phyloP scores from a whole-genome alignment of 2,888 invertebrate genomes.

The Xestoiulus laeticollis region DNA sequence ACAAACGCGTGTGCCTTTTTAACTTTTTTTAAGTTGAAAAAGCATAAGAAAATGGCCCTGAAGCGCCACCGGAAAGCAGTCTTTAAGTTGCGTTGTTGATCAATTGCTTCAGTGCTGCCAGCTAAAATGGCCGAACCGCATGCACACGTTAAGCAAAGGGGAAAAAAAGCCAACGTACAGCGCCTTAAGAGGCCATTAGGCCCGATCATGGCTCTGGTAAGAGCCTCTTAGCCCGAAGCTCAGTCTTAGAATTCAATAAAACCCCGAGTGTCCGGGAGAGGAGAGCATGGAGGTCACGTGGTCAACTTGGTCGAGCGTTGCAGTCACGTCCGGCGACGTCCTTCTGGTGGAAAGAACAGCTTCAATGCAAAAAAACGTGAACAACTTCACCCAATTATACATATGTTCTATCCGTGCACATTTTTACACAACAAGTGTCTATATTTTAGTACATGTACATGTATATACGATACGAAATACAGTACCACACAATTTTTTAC shows the following conservation, averaged over 20 bases:
- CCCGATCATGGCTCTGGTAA: slow-evolving; percentile 26
- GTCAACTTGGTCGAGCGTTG: too few relatives aligned
- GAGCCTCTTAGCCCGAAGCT: background rate
- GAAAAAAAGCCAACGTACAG: background rate
- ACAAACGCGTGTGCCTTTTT: slow-evolving; percentile 26
- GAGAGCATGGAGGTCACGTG: too few relatives aligned
- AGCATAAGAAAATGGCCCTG: slow-evolving; percentile 12
- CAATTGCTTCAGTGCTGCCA: slow-evolving; percentile 26
- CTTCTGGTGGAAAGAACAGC: too few relatives aligned
- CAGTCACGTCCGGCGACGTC: too few relatives aligned
- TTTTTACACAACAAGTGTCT: too few relatives aligned
- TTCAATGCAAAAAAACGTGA: too few relatives aligned
- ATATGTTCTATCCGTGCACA: too few relatives aligned
- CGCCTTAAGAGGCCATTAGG: slow-evolving; percentile 17
- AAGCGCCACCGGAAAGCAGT: slow-evolving; percentile 26
- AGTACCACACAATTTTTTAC: too few relatives aligned
- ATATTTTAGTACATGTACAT: too few relatives aligned
- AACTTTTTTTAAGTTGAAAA: background rate
- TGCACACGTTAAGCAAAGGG: background rate
- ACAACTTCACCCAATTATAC: too few relatives aligned
- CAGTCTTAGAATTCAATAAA: slow-evolving; percentile 12
- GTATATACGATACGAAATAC: too few relatives aligned
- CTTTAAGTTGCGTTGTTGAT: slow-evolving; percentile 26
- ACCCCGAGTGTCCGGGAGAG: background rate
- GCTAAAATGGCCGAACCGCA: slow-evolving; percentile 4